phyloP scores from a whole-genome alignment of 2,113 vertebrate genomes.

The Rhineura floridana region DNA sequence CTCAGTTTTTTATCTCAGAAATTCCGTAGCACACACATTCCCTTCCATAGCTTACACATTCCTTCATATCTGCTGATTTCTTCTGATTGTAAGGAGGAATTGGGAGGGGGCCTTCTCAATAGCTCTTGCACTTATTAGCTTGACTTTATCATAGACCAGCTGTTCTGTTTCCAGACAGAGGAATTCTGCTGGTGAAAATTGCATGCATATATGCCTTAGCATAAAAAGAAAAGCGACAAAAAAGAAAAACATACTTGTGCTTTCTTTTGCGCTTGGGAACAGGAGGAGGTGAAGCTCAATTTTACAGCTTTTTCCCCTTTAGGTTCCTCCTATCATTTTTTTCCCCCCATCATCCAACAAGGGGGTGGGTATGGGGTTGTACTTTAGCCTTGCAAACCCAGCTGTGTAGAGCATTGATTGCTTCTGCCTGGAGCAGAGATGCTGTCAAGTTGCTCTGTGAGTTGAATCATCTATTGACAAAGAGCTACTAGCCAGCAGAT shows the following conservation, averaged over 20 bases:
- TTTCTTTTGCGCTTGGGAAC: neutral
- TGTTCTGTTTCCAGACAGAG: constrained; percentile 39
- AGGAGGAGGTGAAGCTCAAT: constrained; percentile 16
- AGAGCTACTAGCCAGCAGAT: constrained; percentile 79
- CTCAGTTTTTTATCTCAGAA: neutral
- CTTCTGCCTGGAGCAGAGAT: constrained; percentile 87
- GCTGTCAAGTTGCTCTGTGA: constrained; percentile 84
- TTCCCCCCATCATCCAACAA: constrained; percentile 39
- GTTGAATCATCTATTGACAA: constrained; percentile 88
- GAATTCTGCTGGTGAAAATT: constrained; percentile 9
- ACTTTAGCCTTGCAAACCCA: constrained; percentile 75
- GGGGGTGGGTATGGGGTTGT: constrained; percentile 21
- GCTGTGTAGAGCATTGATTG: constrained; percentile 85
- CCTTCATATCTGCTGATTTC: neutral
- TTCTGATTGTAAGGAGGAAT: neutral
- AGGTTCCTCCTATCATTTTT: neutral
- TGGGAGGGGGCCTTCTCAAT: neutral
- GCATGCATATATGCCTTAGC: constrained; percentile 12
- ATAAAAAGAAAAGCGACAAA: neutral
- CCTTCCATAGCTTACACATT: neutral
- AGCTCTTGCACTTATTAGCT: constrained; percentile 4
- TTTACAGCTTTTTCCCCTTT: neutral
- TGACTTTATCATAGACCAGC: neutral
- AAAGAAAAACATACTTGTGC: constrained; percentile 3
- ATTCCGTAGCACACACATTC: neutral